Conservation (phyloP, 1,140 invertebrate genomes). For the Drosophila repletoides region DNA sequence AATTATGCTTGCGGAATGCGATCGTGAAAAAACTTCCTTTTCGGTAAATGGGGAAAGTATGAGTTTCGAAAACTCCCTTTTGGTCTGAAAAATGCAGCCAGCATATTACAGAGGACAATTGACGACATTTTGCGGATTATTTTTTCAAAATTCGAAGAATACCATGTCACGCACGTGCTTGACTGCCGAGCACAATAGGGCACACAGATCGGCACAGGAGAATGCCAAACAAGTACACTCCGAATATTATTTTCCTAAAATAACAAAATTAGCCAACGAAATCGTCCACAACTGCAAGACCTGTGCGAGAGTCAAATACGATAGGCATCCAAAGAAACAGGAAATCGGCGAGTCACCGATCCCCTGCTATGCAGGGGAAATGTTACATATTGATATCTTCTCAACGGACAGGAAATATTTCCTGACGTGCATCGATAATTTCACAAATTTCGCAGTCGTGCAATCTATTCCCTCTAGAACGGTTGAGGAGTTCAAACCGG, state of each 20-base stretch:
- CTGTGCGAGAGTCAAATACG: neutral
- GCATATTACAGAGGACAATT: too few species aligned
- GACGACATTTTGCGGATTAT: neutral
- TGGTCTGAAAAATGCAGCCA: too few species aligned
- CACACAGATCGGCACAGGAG: neutral
- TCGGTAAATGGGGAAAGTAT: neutral
- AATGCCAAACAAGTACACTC: neutral
- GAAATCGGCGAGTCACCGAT: neutral
- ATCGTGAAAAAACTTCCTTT: neutral
- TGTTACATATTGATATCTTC: neutral
- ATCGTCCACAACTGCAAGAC: neutral
- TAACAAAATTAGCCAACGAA: neutral
- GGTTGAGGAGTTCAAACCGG: neutral
- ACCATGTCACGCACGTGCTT: neutral
- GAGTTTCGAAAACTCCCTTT: neutral
- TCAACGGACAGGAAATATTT: neutral
- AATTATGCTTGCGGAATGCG: too few species aligned
- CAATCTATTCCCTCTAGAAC: neutral
- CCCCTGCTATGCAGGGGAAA: neutral
- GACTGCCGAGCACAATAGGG: constrained; percentile 7
- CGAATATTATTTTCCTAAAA: neutral
- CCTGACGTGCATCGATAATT: neutral
- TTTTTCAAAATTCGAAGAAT: neutral
- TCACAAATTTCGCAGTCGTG: neutral
- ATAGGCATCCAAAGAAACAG: neutral